These are phyloP conservation scores for Araneus ventricosus DNA, from an alignment of 1,140 invertebrate species.

Conservation along the genomic window DNA sequence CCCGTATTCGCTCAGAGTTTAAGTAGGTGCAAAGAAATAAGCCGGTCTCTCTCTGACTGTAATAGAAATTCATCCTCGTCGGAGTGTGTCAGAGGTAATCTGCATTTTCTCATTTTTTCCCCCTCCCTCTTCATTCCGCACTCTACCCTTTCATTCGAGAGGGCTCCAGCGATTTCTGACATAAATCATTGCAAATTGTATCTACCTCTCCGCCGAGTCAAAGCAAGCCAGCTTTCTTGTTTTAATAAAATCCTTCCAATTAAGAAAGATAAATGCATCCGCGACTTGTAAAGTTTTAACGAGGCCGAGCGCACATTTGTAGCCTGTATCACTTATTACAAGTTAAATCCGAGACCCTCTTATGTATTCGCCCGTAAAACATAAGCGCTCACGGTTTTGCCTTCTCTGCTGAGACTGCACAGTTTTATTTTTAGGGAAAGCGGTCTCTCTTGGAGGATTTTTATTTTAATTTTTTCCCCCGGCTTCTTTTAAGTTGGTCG, in stretches of 20 bases:
- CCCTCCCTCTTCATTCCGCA: constrained; percentile 11
- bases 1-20: constrained; percentile 28
- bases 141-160: constrained; percentile 30
- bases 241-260: constrained; percentile 73
- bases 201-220: constrained; percentile 12
- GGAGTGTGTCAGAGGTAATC: constrained; percentile 30
- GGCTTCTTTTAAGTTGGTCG: constrained; percentile 3
- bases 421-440: constrained; percentile 57
- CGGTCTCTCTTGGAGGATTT: neutral
- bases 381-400: constrained; percentile 36
- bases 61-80: constrained; percentile 52
- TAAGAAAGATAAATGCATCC: constrained; percentile 67
- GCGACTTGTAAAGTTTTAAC: constrained; percentile 72
- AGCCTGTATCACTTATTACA: constrained; percentile 41
- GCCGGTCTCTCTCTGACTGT: constrained; percentile 12
- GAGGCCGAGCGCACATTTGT: constrained; percentile 30
- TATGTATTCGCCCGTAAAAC: constrained; percentile 63
- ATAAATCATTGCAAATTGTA: constrained; percentile 70
- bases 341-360: constrained; percentile 45
- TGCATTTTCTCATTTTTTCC: constrained; percentile 48
- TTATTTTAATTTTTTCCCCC: constrained; percentile 24
- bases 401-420: constrained; percentile 18
- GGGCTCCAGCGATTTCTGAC: neutral
- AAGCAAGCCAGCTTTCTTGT: constrained; percentile 47
- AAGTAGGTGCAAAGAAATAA: constrained; percentile 50